phyloP scores from a whole-genome alignment of 2,797 vertebrate genomes.

The Florisuga fusca region DNA sequence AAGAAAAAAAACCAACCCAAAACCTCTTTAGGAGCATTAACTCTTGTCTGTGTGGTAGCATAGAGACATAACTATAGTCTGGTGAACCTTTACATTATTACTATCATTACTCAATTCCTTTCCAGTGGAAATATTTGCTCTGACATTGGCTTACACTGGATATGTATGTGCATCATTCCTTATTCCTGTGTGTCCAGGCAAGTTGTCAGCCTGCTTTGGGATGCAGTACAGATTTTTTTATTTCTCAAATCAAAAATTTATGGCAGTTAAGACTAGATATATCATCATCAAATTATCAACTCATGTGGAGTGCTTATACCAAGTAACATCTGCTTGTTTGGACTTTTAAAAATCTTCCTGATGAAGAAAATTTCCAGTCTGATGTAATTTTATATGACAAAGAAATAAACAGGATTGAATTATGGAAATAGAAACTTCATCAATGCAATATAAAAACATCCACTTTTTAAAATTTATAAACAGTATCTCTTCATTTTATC shows the following conservation, averaged over 20 bases:
- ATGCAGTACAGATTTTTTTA: background rate
- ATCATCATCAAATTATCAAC: background rate
- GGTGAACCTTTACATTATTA: background rate
- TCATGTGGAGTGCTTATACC: background rate
- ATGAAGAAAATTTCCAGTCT: background rate
- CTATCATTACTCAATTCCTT: background rate
- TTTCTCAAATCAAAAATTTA: background rate
- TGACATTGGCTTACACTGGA: background rate
- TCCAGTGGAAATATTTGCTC: background rate
- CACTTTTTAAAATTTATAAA: background rate
- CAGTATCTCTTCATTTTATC: background rate
- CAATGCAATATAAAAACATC: too few relatives aligned
- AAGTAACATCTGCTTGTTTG: background rate
- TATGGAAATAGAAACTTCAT: background rate
- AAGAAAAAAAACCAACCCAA: background rate
- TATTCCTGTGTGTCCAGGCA: background rate
- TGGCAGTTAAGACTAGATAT: background rate
- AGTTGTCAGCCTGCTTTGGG: background rate
- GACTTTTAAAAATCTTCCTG: background rate
- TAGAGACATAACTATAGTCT: background rate
- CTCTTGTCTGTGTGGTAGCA: background rate
- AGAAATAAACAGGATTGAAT: background rate
- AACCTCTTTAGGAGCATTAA: background rate
- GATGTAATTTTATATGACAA: background rate
- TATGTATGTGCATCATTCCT: background rate